Evolutionary conservation across 2,113 vertebrate species (phyloP).

Genomic region (Archocentrus centrarchus): DNA sequence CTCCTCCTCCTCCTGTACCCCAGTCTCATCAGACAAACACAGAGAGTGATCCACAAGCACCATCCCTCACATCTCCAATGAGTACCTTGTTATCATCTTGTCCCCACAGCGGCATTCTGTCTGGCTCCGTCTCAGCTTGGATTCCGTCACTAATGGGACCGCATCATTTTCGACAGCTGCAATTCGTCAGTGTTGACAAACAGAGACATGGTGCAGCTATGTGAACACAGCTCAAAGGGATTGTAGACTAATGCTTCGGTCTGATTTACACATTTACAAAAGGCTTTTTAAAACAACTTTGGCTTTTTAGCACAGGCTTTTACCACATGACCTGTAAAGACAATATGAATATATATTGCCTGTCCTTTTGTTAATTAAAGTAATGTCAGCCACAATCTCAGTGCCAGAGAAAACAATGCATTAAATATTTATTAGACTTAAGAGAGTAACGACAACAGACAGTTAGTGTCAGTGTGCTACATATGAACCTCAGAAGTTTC

Average conservation of each 20-base stretch:
- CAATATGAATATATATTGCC: background rate
- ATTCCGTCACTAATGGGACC: slow-evolving; percentile 74
- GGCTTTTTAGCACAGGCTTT: slow-evolving; percentile 30
- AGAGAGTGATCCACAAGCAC: slow-evolving; percentile 55
- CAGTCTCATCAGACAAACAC: slow-evolving; percentile 61
- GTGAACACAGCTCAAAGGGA: slow-evolving; percentile 60
- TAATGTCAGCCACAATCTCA: slow-evolving; percentile 17
- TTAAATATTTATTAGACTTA: slow-evolving; percentile 56
- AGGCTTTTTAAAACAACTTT: slow-evolving; percentile 33
- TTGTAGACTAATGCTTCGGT: slow-evolving; percentile 55
- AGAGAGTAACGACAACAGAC: slow-evolving; percentile 44
- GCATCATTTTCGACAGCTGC: slow-evolving; percentile 71
- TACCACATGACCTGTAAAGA: slow-evolving; percentile 21
- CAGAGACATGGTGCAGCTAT: slow-evolving; percentile 55
- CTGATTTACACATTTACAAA: slow-evolving; percentile 71
- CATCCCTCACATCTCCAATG: slow-evolving; percentile 75
- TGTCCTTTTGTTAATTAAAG: slow-evolving; percentile 20
- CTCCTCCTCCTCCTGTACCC: slow-evolving; percentile 26
- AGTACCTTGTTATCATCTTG: slow-evolving; percentile 79
- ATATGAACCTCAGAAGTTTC: slow-evolving; percentile 42
- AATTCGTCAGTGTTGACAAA: slow-evolving; percentile 72
- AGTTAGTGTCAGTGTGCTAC: slow-evolving; percentile 34
- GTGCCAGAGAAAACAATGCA: slow-evolving; percentile 20
- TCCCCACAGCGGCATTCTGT: slow-evolving; percentile 66
- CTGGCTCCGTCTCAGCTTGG: slow-evolving; percentile 63